phyloP scores from a whole-genome alignment of 2,888 invertebrate genomes.

The Cyclophora punctaria region DNA sequence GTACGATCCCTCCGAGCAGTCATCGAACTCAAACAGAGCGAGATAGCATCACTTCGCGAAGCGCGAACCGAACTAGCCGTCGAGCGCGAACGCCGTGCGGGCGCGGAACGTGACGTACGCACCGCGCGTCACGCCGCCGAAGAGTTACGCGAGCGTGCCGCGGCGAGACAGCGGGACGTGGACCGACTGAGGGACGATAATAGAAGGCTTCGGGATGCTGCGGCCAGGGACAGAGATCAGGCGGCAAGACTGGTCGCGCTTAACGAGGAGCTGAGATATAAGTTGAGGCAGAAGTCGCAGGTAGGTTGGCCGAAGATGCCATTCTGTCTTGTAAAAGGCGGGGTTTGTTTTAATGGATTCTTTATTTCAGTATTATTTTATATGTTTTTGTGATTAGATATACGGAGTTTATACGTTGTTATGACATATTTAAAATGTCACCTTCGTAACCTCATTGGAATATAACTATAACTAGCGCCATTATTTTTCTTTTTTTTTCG shows the following conservation, averaged over 20 bases:
- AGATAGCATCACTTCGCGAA: conserved; percentile 85
- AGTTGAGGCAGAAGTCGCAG: conserved; percentile 87
- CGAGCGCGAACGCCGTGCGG: conserved; percentile 83
- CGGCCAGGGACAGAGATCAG: conserved; percentile 85
- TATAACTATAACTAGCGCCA: too few species aligned
- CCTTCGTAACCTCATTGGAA: too few species aligned
- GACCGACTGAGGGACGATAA: conserved; percentile 75
- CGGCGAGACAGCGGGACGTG: conserved; percentile 83
- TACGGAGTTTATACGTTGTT: too few species aligned
- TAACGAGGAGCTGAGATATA: conserved; percentile 93
- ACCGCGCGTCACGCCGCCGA: conserved; percentile 88
- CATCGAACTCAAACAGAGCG: conserved; percentile 89
- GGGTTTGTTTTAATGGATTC: too few species aligned
- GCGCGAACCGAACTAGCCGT: conserved; percentile 80
- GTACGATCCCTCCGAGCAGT: conserved; percentile 86
- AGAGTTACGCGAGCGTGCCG: conserved; percentile 87
- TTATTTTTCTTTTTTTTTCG: too few species aligned
- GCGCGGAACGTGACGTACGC: conserved; percentile 82
- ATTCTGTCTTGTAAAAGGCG: too few species aligned
- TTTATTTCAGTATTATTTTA: too few species aligned
- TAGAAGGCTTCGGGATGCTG: conserved; percentile 81
- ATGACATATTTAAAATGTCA: too few species aligned
- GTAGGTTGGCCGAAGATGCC: conserved; percentile 40
- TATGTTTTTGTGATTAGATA: too few species aligned
- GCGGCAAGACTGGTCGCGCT: conserved; percentile 85